phyloP scores from a whole-genome alignment of 2,888 invertebrate genomes.

The Athalia cordata region DNA sequence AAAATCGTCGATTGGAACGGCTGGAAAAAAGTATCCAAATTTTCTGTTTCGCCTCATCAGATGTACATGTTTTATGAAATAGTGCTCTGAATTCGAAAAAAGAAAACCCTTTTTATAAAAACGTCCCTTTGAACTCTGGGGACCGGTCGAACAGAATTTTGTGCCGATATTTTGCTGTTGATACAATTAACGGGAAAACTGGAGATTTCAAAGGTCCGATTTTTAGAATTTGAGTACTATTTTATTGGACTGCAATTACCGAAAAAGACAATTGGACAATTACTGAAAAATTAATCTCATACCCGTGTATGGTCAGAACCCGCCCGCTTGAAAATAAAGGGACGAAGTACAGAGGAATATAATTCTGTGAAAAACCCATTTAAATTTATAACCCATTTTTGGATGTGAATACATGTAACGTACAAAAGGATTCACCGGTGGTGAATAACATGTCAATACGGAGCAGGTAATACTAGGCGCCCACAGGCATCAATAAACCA shows the following conservation, averaged over 20 bases:
- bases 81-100: too few relatives aligned
- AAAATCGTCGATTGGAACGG: background rate
- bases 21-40: background rate
- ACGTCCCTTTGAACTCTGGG: too few relatives aligned
- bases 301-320: background rate
- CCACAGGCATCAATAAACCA: conserved; percentile 21
- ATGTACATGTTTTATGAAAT: too few relatives aligned
- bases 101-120: too few relatives aligned
- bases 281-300: conserved; percentile 33
- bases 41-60: too few relatives aligned
- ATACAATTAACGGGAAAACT: background rate
- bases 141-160: background rate
- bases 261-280: background rate
- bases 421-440: conserved; percentile 15
- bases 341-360: background rate
- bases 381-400: background rate
- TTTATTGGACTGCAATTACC: background rate
- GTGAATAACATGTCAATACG: conserved; percentile 7
- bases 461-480: conserved; percentile 16
- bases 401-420: background rate
- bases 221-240: background rate
- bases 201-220: background rate
- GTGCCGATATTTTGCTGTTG: background rate
- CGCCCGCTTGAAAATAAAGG: background rate
- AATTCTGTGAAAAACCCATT: conserved; percentile 17